phyloP scores from a whole-genome alignment of 1,140 invertebrate genomes.

The Hormaphis cornu region DNA sequence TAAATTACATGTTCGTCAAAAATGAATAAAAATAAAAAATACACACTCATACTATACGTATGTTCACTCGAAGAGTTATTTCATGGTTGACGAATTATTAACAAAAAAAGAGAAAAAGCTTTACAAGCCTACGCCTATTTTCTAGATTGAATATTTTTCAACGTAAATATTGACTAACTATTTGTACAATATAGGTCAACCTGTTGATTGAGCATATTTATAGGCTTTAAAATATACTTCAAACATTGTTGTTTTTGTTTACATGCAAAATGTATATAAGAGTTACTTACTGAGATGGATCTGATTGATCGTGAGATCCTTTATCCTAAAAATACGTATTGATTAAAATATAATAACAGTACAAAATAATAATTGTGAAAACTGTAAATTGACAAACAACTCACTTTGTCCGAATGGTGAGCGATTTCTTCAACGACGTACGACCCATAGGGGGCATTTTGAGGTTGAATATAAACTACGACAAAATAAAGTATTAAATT shows the following conservation, averaged over 20 bases:
- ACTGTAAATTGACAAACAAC: not conserved
- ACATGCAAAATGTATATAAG: not conserved
- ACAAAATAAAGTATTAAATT: not conserved
- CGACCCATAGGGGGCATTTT: not conserved
- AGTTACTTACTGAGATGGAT: constrained; percentile 12
- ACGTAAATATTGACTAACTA: not conserved
- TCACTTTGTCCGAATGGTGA: constrained; percentile 19
- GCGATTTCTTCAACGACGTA: constrained; percentile 13
- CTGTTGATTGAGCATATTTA: not conserved
- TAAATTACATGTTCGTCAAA: too few relatives aligned
- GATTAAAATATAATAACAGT: not conserved
- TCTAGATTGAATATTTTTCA: not conserved
- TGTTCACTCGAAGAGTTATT: too few relatives aligned
- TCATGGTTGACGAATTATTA: too few relatives aligned
- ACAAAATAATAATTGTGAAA: not conserved
- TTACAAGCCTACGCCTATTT: too few relatives aligned
- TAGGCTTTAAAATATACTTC: not conserved
- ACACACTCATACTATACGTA: too few relatives aligned
- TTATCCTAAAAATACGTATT: not conserved
- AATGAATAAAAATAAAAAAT: too few relatives aligned
- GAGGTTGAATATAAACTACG: constrained; percentile 21
- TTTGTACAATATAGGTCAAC: not conserved
- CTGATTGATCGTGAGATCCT: constrained; percentile 1
- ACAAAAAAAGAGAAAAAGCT: too few relatives aligned
- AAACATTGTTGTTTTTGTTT: not conserved